phyloP scores from a whole-genome alignment of 1,140 invertebrate species.

The Panulirus ornatus region DNA sequence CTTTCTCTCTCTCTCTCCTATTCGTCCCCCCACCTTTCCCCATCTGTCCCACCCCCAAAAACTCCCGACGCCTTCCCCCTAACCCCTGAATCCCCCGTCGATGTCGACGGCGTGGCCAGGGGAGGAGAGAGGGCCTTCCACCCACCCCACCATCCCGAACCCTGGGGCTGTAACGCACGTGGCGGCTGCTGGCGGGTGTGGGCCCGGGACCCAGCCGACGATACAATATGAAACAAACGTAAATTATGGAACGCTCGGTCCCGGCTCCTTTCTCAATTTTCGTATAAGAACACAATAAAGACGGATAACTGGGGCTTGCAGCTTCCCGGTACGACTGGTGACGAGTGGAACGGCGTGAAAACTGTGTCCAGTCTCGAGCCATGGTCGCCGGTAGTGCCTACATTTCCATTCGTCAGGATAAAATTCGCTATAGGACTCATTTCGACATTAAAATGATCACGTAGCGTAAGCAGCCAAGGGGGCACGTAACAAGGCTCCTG shows the following conservation, averaged over 20 bases:
- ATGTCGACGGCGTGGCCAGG: neutral
- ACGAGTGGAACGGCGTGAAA: neutral
- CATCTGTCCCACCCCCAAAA: neutral
- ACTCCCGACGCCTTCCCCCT: neutral
- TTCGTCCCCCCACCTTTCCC: neutral
- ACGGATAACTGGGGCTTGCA: neutral
- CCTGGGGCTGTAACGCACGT: slow-evolving; percentile 19
- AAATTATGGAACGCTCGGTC: slow-evolving; percentile 46
- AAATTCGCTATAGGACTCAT: slow-evolving; percentile 52
- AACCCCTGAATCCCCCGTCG: neutral
- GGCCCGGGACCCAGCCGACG: slow-evolving; percentile 36
- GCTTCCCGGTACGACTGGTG: neutral
- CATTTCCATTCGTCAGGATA: slow-evolving; percentile 18
- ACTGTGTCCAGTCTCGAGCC: neutral
- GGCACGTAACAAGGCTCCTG: slow-evolving; percentile 61
- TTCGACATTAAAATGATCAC: slow-evolving; percentile 68
- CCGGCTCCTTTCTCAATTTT: slow-evolving; percentile 17
- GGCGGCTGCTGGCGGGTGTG: slow-evolving; percentile 33
- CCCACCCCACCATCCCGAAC: neutral
- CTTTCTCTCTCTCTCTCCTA: neutral
- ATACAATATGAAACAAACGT: slow-evolving; percentile 65
- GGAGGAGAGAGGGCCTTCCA: neutral
- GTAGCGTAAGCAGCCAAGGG: slow-evolving; percentile 69
- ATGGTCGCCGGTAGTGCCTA: neutral
- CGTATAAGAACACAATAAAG: slow-evolving; percentile 2